phyloP scores from a whole-genome alignment of 2,888 invertebrate species.

The Andrena camellia region DNA sequence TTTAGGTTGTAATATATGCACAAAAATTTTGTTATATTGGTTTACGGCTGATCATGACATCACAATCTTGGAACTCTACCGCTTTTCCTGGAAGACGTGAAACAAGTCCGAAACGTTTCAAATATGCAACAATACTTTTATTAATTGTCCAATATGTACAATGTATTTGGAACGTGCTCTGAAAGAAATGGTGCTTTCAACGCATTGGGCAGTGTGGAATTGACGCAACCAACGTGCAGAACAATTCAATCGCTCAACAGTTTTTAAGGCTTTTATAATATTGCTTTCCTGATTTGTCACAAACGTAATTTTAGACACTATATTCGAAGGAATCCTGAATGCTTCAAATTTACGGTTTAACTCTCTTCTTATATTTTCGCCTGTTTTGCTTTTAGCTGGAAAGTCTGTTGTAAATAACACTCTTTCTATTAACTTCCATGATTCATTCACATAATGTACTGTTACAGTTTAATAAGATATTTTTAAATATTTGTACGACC shows the following conservation, averaged over 20 bases:
- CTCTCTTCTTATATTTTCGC: neutral
- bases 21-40: no score
- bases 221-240: no score
- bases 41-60: no score
- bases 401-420: constrained; percentile 6
- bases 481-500: neutral
- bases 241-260: no score
- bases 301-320: neutral
- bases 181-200: constrained; percentile 6
- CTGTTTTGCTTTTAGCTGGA: neutral
- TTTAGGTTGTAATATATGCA: no score
- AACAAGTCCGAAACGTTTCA: no score
- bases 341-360: neutral
- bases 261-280: no score
- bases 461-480: constrained; percentile 3
- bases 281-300: no score
- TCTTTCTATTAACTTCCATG: neutral
- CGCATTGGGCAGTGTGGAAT: neutral
- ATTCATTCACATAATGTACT: neutral
- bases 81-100: no score
- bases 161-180: neutral
- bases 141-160: no score
- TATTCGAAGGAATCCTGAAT: constrained; percentile 1
- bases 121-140: no score
- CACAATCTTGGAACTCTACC: no score